A percentile compares a stretch with the other conserved stretches of the same genome.
These are phyloP conservation scores for Mercenaria mercenaria DNA, from an alignment of 1,140 invertebrate species.

Conservation along the genomic window DNA sequence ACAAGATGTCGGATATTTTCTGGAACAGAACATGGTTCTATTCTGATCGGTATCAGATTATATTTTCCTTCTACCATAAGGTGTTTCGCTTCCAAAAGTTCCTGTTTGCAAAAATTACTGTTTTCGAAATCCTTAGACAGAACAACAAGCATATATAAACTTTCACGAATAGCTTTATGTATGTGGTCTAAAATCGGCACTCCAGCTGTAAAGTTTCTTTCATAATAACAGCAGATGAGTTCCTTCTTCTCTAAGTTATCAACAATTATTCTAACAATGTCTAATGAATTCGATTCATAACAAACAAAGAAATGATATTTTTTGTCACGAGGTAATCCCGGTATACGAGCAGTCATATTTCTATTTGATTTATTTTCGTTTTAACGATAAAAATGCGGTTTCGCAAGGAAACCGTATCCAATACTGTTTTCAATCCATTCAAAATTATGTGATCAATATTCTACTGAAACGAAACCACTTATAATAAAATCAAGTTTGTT, in stretches of 20 bases:
- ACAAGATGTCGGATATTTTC: background rate
- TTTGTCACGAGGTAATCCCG: constrained; percentile 7
- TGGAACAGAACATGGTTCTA: constrained; percentile 38
- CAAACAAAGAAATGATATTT: constrained; percentile 30
- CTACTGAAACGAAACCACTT: too few species aligned
- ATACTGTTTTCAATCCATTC: too few species aligned
- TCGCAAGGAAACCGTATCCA: too few species aligned
- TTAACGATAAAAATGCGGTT: too few species aligned
- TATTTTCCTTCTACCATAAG: background rate
- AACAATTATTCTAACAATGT: background rate
- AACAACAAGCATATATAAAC: constrained; percentile 7
- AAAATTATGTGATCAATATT: too few species aligned
- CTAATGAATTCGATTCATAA: background rate
- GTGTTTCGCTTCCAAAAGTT: constrained; percentile 20
- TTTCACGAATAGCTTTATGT: background rate
- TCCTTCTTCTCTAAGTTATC: background rate
- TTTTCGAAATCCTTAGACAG: constrained; percentile 17
- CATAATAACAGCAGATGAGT: constrained; percentile 14
- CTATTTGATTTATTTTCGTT: too few species aligned
- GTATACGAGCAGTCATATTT: background rate
- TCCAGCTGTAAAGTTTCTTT: constrained; percentile 13
- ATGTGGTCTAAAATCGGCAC: background rate
- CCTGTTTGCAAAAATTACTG: background rate
- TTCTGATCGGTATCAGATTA: constrained; percentile 8
- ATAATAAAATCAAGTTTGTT: too few species aligned